Percentiles rank a stretch among this genome's conserved stretches.
Conservation (phyloP, 2,113 vertebrate genomes). For the Hystrix brachyura region DNA sequence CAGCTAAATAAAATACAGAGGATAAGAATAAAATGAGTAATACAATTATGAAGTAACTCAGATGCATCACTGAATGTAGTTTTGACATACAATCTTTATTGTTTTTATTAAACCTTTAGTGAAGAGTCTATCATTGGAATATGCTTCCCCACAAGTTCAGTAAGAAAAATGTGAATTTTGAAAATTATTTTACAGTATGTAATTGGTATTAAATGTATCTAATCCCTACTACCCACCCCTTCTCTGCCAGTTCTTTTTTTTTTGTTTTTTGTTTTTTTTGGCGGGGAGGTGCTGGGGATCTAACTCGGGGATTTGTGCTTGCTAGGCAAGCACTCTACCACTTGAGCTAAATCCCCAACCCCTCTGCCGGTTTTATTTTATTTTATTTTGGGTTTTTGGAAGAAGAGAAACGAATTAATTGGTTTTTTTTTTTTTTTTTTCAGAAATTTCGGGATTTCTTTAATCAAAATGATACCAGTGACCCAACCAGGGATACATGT, state of each 20-base stretch:
- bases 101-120: slow-evolving; percentile 7
- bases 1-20: not conserved
- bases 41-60: not conserved
- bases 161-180: slow-evolving; percentile 38
- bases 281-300: too few relatives aligned
- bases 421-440: slow-evolving; percentile 60
- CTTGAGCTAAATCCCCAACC: not conserved
- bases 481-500: slow-evolving; percentile 96
- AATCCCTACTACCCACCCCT: not conserved
- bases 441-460: slow-evolving; percentile 99
- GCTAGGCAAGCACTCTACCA: too few relatives aligned
- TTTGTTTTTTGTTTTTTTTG: slow-evolving; percentile 23
- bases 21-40: not conserved
- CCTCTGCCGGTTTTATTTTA: not conserved
- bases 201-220: not conserved
- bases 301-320: too few relatives aligned
- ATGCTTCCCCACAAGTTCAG: not conserved
- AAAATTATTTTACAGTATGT: not conserved
- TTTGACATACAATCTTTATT: slow-evolving; percentile 32
- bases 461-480: slow-evolving; percentile 95
- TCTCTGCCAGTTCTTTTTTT: not conserved
- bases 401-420: not conserved
- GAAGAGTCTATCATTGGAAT: slow-evolving; percentile 41
- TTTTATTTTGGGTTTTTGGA: not conserved
- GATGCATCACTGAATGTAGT: not conserved